phyloP scores from a whole-genome alignment of 1,140 invertebrate species.

The Potamilus streckersoni region DNA sequence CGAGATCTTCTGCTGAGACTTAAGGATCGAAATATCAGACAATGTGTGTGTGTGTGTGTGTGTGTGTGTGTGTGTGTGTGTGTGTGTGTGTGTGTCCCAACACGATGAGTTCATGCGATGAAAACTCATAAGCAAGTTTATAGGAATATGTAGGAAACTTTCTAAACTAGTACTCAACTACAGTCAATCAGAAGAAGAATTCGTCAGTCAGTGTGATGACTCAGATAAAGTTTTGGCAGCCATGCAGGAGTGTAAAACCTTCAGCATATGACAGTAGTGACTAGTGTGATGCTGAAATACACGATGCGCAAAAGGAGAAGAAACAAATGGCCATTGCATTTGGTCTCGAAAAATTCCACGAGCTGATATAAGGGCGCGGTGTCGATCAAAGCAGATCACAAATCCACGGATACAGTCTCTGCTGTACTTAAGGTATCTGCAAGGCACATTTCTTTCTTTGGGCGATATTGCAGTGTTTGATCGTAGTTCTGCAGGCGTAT shows the following conservation, averaged over 20 bases:
- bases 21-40: no score
- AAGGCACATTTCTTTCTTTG: no score
- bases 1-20: no score
- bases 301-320: conserved; percentile 69
- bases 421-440: no score
- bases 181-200: conserved; percentile 32
- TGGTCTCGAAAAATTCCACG: conserved; percentile 63
- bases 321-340: conserved; percentile 64
- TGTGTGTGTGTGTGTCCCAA: no score
- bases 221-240: conserved; percentile 39
- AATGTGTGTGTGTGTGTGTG: no score
- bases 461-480: no score
- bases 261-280: conserved; percentile 60
- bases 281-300: conserved; percentile 60
- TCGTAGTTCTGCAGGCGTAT: no score
- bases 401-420: conserved; percentile 48
- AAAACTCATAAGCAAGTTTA: conserved; percentile 32
- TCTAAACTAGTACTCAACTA: conserved; percentile 33
- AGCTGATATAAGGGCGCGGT: conserved; percentile 64
- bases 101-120: conserved; percentile 40
- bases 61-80: no score
- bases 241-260: conserved; percentile 50
- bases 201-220: conserved; percentile 41
- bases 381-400: conserved; percentile 55
- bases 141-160: conserved; percentile 34